Percentiles rank a stretch among this genome's conserved stretches.
These are phyloP conservation scores for Thalassophryne amazonica DNA, from an alignment of 2,797 vertebrate genomes.

Conservation along the genomic window DNA sequence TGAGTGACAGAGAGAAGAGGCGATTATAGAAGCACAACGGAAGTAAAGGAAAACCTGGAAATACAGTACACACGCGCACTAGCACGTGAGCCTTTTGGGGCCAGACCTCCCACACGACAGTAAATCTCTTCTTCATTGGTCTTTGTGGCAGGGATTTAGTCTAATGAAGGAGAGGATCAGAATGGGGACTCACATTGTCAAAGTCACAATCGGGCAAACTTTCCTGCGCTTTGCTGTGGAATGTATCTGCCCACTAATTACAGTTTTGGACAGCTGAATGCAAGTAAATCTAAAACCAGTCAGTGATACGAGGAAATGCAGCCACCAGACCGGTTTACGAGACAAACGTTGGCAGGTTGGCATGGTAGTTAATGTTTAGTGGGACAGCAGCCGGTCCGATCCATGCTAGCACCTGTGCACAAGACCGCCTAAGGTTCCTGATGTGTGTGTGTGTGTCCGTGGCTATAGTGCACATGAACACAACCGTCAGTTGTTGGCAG, in stretches of 20 bases:
- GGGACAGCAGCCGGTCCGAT: too few relatives aligned
- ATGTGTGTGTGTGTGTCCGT: too few relatives aligned
- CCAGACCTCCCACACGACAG: constrained; percentile 59
- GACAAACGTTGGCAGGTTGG: background rate
- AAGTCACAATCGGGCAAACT: constrained; percentile 52
- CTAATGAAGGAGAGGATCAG: constrained; percentile 66
- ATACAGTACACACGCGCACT: constrained; percentile 1
- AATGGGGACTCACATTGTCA: constrained; percentile 52
- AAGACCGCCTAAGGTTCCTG: background rate
- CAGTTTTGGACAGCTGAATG: constrained; percentile 41
- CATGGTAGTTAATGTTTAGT: background rate
- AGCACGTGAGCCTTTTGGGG: constrained; percentile 28
- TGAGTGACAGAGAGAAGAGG: constrained; percentile 42
- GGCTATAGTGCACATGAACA: too few relatives aligned
- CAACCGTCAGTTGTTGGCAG: constrained; percentile 1
- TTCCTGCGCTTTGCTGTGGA: constrained; percentile 22
- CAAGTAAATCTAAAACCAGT: constrained; percentile 22
- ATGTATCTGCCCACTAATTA: constrained; percentile 33
- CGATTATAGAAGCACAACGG: constrained; percentile 14
- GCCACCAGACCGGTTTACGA: background rate
- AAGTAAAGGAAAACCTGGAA: constrained; percentile 10
- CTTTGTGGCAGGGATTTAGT: constrained; percentile 64
- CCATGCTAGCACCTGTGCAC: background rate
- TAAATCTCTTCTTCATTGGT: constrained; percentile 53
- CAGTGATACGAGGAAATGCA: constrained; percentile 4